phyloP scores from a whole-genome alignment of 1,140 invertebrate species.

The Bombus affinis region DNA sequence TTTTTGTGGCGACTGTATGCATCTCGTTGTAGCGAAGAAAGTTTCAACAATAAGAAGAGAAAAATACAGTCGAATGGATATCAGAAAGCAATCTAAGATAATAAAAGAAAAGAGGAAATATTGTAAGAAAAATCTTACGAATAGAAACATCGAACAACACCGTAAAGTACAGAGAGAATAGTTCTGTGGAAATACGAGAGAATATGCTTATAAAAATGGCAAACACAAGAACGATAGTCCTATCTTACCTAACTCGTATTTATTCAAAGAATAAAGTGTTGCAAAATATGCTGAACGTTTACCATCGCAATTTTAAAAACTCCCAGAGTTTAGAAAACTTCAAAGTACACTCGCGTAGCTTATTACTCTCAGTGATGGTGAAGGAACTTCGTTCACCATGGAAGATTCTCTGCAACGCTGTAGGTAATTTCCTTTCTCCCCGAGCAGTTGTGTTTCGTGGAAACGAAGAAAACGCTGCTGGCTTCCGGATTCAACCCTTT shows the following conservation, averaged over 20 bases:
- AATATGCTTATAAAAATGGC: background rate
- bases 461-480: background rate
- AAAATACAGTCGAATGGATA: no score
- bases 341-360: background rate
- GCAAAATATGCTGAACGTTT: background rate
- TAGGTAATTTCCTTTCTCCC: background rate
- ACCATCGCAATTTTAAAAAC: background rate
- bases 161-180: background rate
- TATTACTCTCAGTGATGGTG: background rate
- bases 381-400: no score
- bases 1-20: no score
- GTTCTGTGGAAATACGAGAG: background rate
- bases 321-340: background rate
- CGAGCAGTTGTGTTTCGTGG: slow-evolving; percentile 22
- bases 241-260: background rate
- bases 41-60: no score
- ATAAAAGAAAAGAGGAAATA: no score
- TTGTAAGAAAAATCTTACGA: background rate
- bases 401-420: background rate
- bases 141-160: background rate
- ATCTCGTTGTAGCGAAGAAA: no score
- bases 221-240: background rate
- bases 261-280: background rate
- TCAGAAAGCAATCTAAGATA: no score
- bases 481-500: slow-evolving; percentile 48